These are phyloP conservation scores for Lysandra bellargus DNA, from an alignment of 2,888 invertebrate genomes.

Conservation along the genomic window DNA sequence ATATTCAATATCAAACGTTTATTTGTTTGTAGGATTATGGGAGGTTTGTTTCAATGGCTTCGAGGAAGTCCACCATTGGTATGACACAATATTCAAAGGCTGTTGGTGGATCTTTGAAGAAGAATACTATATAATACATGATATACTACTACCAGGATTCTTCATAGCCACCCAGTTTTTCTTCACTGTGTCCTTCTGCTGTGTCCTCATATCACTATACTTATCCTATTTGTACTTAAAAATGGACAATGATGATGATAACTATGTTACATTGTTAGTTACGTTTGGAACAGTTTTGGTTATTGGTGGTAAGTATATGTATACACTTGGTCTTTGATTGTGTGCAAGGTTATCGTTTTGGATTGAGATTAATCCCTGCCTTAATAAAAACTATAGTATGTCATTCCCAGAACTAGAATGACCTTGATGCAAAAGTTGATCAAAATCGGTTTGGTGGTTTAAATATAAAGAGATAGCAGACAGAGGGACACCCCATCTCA, in stretches of 20 bases:
- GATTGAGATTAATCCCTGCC: no score
- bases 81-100: slow-evolving; percentile 90
- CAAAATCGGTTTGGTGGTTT: no score
- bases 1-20: background rate
- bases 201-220: slow-evolving; percentile 87
- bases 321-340: no score
- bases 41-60: slow-evolving; percentile 95
- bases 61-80: slow-evolving; percentile 91
- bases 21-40: slow-evolving; percentile 89
- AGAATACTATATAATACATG: slow-evolving; percentile 96
- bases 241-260: slow-evolving; percentile 88
- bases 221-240: slow-evolving; percentile 87
- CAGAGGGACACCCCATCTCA: no score
- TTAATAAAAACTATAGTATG: no score
- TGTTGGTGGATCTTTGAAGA: slow-evolving; percentile 99
- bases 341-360: no score
- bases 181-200: slow-evolving; percentile 92
- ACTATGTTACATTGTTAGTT: slow-evolving; percentile 86
- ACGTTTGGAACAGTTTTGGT: slow-evolving; percentile 87
- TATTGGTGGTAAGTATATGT: slow-evolving; percentile 78
- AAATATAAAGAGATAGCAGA: no score
- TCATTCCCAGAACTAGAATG: no score
- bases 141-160: slow-evolving; percentile 93
- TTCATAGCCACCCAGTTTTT: slow-evolving; percentile 97
- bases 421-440: no score